Percentiles rank a stretch among this genome's conserved stretches.
phyloP scores from a whole-genome alignment of 2,888 invertebrate species.

The Acanthoscelides obtectus region DNA sequence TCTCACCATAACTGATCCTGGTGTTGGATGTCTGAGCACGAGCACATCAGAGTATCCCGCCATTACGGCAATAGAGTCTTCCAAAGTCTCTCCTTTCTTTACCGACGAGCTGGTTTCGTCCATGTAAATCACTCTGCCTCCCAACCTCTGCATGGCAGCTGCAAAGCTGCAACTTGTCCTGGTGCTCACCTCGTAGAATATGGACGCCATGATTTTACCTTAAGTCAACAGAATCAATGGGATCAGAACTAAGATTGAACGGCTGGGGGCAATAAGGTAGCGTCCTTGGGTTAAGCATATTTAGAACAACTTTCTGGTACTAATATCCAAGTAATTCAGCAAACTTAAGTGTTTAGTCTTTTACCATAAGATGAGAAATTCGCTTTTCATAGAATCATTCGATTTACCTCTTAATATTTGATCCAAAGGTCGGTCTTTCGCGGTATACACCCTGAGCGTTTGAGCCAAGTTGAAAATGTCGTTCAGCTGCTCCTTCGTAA shows the following conservation, averaged over 20 bases:
- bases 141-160: constrained; percentile 94
- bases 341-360: too few species aligned
- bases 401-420: constrained; percentile 68
- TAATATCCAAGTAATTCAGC: too few species aligned
- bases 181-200: constrained; percentile 98
- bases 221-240: too few species aligned
- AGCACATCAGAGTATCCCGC: constrained; percentile 92
- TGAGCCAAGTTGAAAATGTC: constrained; percentile 93
- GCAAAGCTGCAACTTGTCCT: constrained; percentile 94
- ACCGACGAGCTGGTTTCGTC: constrained; percentile 89
- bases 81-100: constrained; percentile 93
- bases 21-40: constrained; percentile 89
- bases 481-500: constrained; percentile 84
- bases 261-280: too few species aligned
- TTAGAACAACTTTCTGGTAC: too few species aligned
- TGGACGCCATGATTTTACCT: constrained; percentile 93
- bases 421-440: constrained; percentile 78
- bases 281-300: too few species aligned
- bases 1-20: constrained; percentile 82
- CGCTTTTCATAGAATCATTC: too few species aligned
- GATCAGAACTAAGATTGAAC: too few species aligned
- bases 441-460: constrained; percentile 73
- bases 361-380: too few species aligned
- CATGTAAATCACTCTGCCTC: constrained; percentile 88
- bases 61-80: constrained; percentile 82